Conservation (phyloP, 2,797 vertebrate species). For the Acrossocheilus wenchowensis region DNA sequence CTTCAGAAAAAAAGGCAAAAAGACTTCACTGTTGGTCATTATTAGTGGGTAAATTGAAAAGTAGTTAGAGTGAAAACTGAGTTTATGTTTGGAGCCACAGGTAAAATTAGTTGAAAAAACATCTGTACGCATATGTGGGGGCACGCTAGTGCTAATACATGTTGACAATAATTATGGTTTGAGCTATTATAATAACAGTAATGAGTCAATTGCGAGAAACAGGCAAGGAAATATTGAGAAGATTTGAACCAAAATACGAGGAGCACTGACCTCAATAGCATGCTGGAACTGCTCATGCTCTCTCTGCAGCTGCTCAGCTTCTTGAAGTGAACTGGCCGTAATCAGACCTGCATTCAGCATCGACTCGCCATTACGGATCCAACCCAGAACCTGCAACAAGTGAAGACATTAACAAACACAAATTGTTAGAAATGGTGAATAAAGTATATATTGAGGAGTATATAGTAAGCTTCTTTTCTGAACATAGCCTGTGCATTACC, state of each 20-base stretch:
- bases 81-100: not conserved
- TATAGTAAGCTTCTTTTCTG: too few relatives aligned
- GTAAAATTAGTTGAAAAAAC: not conserved
- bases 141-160: not conserved
- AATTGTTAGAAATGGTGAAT: not conserved
- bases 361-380: slow-evolving; percentile 98
- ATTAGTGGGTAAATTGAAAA: not conserved
- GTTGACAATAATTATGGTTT: slow-evolving; percentile 13
- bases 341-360: slow-evolving; percentile 97
- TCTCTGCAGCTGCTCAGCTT: slow-evolving; percentile 95
- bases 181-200: not conserved
- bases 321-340: slow-evolving; percentile 96
- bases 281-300: slow-evolving; percentile 99
- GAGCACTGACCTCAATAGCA: slow-evolving; percentile 90
- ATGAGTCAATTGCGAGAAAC: not conserved
- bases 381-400: slow-evolving; percentile 88
- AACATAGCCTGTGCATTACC: slow-evolving; percentile 70
- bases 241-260: not conserved
- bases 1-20: not conserved
- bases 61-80: not conserved
- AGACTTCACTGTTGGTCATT: not conserved
- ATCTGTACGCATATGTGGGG: not conserved
- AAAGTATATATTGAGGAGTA: not conserved
- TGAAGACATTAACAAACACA: slow-evolving; percentile 2
- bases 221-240: not conserved